Conservation (phyloP, 2,797 vertebrate species). For the Acridotheres tristis region DNA sequence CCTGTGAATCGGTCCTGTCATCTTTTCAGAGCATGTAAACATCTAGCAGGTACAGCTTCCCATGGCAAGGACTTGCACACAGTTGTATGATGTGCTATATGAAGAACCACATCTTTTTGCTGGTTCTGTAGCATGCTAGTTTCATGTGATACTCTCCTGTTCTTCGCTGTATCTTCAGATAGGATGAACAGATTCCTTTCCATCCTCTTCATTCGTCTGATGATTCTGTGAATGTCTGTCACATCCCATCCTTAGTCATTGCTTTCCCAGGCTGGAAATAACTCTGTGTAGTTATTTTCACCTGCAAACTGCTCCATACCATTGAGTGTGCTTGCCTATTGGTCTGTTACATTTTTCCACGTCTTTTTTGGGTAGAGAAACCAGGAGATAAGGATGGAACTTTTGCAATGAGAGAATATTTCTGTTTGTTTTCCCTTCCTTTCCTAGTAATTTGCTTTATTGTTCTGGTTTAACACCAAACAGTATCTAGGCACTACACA, state of each 20-base stretch:
- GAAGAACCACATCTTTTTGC: neutral
- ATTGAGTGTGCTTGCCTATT: neutral
- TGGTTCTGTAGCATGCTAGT: neutral
- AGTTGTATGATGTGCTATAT: neutral
- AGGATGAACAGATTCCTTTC: neutral
- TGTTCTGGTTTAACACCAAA: neutral
- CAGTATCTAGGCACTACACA: neutral
- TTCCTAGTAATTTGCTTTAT: neutral
- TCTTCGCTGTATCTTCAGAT: neutral
- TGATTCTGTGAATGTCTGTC: neutral
- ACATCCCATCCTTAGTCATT: neutral
- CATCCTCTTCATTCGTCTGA: neutral
- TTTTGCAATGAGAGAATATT: neutral
- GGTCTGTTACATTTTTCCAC: neutral
- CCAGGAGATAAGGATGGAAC: neutral
- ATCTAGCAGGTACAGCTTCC: neutral
- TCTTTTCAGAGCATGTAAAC: neutral
- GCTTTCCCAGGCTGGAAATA: neutral
- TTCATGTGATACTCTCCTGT: neutral
- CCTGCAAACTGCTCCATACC: neutral
- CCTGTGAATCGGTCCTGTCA: neutral
- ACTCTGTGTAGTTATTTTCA: neutral
- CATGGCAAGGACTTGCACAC: neutral
- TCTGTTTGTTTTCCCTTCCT: neutral
- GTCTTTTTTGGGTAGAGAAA: neutral